Evolutionary conservation across 2,888 invertebrate genomes (phyloP), one percentile per base, ranked within the genome.

Genomic region (Ischnura elegans): DNA sequence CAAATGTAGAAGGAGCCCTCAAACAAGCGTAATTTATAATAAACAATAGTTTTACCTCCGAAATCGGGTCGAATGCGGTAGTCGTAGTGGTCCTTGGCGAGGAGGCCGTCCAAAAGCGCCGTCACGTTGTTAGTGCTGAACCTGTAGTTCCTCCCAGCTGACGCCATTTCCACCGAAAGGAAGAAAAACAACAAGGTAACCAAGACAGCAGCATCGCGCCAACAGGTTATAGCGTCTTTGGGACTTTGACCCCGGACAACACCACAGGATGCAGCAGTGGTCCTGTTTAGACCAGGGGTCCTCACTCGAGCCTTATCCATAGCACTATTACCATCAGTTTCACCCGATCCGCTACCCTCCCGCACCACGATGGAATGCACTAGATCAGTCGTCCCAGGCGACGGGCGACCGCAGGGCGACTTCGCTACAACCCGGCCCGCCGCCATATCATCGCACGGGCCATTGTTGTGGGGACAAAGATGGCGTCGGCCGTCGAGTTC

Each of bases 21-120:
- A 5, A 47, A 47, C 6, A 47, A 13, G 47, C 47, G 13, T 47
- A 47, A 47, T n/a, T n/a, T n/a, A n/a, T n/a, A n/a, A n/a, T n/a
- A n/a, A n/a, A n/a, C n/a, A n/a, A n/a, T n/a, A n/a, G n/a, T 87
- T 95, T 95, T 94, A 96, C 96, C 96, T 94, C 95, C 96, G 94
- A 96, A 95, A 90, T 95, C 95, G 13, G 96, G 96, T 86, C 96
- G 95, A 47, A 96, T 95, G 94, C 96, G 94, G 94, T 95, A 95
- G 94, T 96, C 96, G 94, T 96, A 96, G 66, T 95, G 95, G 87
- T 95, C 95, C 87, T 95, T 95, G 86, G 95, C 95, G 45, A 96
- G 95, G 19, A 96, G 95, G 46, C 94, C 95, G 94, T 96, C 95
- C 93, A 96, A 94, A 0, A 96, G 95, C 6, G 94, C 94, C 0